Percentiles rank a stretch among this genome's conserved stretches.
These are phyloP conservation scores for Triplophysa bombifrons DNA, from an alignment of 2,797 vertebrate genomes.

Conservation along the genomic window DNA sequence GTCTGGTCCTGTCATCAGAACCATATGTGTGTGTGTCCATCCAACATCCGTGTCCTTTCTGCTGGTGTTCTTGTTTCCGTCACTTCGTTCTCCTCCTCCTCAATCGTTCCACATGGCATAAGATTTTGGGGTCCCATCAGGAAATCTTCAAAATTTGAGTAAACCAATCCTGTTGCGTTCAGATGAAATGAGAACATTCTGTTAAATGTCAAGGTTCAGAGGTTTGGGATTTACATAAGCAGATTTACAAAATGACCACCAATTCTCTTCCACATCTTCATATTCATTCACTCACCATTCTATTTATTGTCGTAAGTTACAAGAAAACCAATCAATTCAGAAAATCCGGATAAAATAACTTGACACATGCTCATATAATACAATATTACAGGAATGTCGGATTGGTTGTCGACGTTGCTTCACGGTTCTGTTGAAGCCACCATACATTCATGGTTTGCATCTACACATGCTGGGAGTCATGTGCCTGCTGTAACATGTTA, in stretches of 20 bases:
- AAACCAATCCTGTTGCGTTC: background rate
- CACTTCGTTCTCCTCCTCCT: background rate
- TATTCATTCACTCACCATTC: background rate
- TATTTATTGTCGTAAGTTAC: background rate
- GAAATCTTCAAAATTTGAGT: background rate
- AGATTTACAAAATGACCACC: background rate
- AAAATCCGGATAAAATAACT: background rate
- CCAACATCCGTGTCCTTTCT: background rate
- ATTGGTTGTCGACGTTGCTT: background rate
- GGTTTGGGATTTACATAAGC: background rate
- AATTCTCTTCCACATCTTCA: background rate
- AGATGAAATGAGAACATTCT: background rate
- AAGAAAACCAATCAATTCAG: background rate
- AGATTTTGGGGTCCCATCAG: background rate
- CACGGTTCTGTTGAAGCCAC: background rate
- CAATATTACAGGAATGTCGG: background rate
- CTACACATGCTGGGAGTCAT: background rate
- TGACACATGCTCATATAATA: background rate
- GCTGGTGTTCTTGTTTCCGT: background rate
- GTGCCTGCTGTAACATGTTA: background rate
- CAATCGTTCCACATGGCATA: background rate
- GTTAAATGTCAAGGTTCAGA: background rate
- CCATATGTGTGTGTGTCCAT: constrained; percentile 25
- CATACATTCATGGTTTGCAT: background rate
- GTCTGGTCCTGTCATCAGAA: background rate